These are phyloP conservation scores for Pantala flavescens DNA, from an alignment of 1,140 invertebrate genomes.

Conservation along the genomic window DNA sequence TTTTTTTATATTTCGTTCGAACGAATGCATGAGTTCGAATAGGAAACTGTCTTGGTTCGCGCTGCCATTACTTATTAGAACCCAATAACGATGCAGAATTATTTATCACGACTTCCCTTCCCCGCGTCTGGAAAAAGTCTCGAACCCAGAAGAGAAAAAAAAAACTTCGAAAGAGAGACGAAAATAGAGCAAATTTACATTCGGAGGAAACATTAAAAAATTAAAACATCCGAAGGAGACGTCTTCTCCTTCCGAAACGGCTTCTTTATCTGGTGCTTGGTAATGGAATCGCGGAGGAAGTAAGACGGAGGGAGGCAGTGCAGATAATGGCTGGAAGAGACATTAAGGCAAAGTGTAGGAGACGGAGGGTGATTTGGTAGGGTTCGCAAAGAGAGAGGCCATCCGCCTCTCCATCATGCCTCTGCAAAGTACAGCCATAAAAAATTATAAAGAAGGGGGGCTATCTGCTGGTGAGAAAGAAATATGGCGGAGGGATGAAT, in stretches of 20 bases:
- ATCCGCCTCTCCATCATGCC: not conserved
- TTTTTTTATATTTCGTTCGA: too few relatives aligned
- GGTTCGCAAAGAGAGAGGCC: not conserved
- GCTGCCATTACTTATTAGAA: too few relatives aligned
- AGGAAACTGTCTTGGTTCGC: too few relatives aligned
- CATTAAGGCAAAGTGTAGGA: not conserved
- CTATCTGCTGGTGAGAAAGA: conserved; percentile 8
- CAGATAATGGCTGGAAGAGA: not conserved
- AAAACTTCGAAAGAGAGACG: not conserved
- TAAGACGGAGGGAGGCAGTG: not conserved
- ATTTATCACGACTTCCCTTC: too few relatives aligned
- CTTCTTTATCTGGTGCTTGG: not conserved
- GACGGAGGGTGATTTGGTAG: not conserved
- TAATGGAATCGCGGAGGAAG: not conserved
- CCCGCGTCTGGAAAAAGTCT: too few relatives aligned
- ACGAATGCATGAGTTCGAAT: too few relatives aligned
- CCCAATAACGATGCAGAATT: too few relatives aligned
- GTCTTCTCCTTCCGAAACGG: not conserved
- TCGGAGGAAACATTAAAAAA: not conserved
- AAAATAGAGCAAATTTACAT: not conserved
- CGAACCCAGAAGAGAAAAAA: too few relatives aligned
- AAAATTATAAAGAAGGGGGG: conserved; percentile 2
- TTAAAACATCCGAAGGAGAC: not conserved
- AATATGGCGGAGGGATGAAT: not conserved
- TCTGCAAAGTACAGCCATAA: conserved; percentile 1